Evolutionary conservation across 2,888 invertebrate species (phyloP), one percentile per base, ranked within the genome.

Genomic region (Muscina levida): DNA sequence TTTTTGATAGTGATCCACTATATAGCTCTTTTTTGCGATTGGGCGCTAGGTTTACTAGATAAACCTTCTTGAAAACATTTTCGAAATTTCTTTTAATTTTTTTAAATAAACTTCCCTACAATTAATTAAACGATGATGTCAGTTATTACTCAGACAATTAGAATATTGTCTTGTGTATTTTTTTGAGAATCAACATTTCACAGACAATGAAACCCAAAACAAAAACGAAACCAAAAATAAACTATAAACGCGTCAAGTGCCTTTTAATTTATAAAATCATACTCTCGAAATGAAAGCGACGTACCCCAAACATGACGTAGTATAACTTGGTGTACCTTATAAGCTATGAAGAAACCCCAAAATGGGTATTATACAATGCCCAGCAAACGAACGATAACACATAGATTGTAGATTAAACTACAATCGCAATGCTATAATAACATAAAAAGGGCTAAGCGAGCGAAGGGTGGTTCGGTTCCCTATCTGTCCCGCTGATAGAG

Each of bases 41-140:
- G n/a, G n/a, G n/a, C n/a, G n/a, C n/a, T n/a, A n/a, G n/a, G n/a
- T n/a, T n/a, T n/a, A n/a, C n/a, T n/a, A n/a, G n/a, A n/a, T n/a
- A n/a, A n/a, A n/a, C n/a, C n/a, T n/a, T n/a, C n/a, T n/a, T n/a
- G n/a, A n/a, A n/a, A n/a, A n/a, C n/a, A n/a, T n/a, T n/a, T 10
- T 17, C 57, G n/a, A 48, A 42, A 26, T 26, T 24, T 5, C 2
- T 62, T 44, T 19, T 62, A 15, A n/a, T n/a, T 46, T 39, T 46
- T 19, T 44, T 22, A 44, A 62, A 62, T 24, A 24, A 31, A n/a
- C n/a, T 59, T 71, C 67, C 51, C 48, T 70, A 73, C 73, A 70
- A 37, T n/a, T 24, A 48, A 66, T 79, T 39, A 67, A 75, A 67
- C 15, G 79, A 79, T 79, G 79, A 79, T 75, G 79, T 79, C 79